Evolutionary conservation across 2,797 vertebrate genomes (phyloP).

Genomic region (Melanotaenia boesemani): DNA sequence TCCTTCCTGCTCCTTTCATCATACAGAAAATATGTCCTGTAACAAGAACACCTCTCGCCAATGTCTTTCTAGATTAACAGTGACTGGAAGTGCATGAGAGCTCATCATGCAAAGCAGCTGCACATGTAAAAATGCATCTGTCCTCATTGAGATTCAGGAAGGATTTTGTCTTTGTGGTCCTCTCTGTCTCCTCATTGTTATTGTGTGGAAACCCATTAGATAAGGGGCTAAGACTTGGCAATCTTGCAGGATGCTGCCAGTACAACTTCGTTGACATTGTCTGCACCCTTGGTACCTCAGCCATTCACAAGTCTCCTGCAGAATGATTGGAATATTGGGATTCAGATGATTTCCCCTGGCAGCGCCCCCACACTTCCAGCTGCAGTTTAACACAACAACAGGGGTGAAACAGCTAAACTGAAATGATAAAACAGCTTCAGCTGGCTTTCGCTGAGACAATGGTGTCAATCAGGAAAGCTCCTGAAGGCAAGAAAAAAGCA

Average conservation of each 20-base stretch:
- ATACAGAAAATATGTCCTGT: constrained; percentile 32
- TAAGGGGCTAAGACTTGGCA: constrained; percentile 66
- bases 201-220: constrained; percentile 78
- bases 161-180: constrained; percentile 63
- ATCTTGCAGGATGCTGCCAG: constrained; percentile 67
- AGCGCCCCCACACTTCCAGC: constrained; percentile 46
- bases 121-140: constrained; percentile 58
- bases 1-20: constrained; percentile 44
- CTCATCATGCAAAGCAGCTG: constrained; percentile 30
- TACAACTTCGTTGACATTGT: constrained; percentile 74
- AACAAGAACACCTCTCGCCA: constrained; percentile 47
- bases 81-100: constrained; percentile 47
- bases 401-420: constrained; percentile 62
- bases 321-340: constrained; percentile 69
- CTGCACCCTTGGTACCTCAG: constrained; percentile 69
- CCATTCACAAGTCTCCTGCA: constrained; percentile 41
- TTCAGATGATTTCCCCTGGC: constrained; percentile 67
- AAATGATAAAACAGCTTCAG: constrained; percentile 63
- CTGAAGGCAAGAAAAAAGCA: constrained; percentile 38
- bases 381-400: constrained; percentile 61
- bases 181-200: constrained; percentile 73
- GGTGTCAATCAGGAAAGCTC: constrained; percentile 55
- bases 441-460: constrained; percentile 59
- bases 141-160: constrained; percentile 68
- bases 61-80: constrained; percentile 59